Evolutionary conservation across 2,113 vertebrate species (phyloP).

Genomic region (Cyanoderma ruficeps): DNA sequence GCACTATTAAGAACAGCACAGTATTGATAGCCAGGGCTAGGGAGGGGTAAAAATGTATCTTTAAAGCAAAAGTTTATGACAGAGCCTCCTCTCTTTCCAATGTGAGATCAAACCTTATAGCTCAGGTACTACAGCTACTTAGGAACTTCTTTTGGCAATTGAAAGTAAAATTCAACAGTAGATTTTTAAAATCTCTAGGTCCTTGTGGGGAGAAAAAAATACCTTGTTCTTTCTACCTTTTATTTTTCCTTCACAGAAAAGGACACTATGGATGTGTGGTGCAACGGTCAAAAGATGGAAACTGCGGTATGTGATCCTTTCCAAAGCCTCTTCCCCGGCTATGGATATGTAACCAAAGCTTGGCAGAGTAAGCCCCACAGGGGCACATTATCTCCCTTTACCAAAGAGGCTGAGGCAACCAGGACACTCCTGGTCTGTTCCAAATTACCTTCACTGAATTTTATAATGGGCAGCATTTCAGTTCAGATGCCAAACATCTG

Average conservation of each 20-base stretch:
- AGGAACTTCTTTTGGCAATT: background rate
- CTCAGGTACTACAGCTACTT: background rate
- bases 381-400: background rate
- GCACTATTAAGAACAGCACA: background rate
- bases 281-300: constrained; percentile 93
- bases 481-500: background rate
- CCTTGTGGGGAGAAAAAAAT: background rate
- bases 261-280: constrained; percentile 99
- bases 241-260: constrained; percentile 83
- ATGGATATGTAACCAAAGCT: background rate
- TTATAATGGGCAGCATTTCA: background rate
- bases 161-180: background rate
- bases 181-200: background rate
- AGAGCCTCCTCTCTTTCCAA: background rate
- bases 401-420: background rate
- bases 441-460: background rate
- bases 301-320: constrained; percentile 85
- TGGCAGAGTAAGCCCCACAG: background rate
- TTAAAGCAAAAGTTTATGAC: background rate
- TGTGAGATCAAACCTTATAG: background rate
- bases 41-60: background rate
- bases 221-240: background rate
- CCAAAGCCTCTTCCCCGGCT: background rate
- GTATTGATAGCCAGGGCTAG: background rate
- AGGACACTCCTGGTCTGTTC: background rate